Evolutionary conservation across 2,113 vertebrate genomes (phyloP).

Genomic region (Bambusicola thoracicus): DNA sequence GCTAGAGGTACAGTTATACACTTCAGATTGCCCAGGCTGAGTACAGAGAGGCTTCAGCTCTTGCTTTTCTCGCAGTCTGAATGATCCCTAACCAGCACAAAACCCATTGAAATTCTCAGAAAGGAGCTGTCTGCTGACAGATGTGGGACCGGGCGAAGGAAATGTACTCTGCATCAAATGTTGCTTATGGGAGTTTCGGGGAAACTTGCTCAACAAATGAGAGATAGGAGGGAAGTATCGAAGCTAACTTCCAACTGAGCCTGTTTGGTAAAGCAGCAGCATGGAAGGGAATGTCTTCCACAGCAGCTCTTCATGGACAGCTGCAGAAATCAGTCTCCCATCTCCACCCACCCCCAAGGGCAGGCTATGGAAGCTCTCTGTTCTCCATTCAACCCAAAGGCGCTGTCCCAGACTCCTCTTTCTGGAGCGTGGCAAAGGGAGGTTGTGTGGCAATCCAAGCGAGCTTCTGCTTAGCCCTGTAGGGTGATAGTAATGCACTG

Average conservation of each 20-base stretch:
- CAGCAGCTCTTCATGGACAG: not conserved
- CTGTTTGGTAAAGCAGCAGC: not conserved
- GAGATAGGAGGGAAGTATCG: not conserved
- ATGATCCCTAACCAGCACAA: not conserved
- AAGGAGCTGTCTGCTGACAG: not conserved
- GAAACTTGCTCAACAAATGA: not conserved
- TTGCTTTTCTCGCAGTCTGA: not conserved
- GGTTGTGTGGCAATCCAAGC: not conserved
- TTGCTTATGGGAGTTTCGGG: not conserved
- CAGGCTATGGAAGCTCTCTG: not conserved
- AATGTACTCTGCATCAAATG: not conserved
- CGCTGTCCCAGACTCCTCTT: not conserved
- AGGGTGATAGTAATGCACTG: not conserved
- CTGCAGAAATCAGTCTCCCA: not conserved
- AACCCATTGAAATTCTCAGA: not conserved
- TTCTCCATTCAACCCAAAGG: not conserved
- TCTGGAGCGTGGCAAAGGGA: not conserved
- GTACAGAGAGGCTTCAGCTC: not conserved
- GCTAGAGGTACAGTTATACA: not conserved
- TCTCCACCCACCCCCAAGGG: fast-evolving
- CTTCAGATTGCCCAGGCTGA: not conserved
- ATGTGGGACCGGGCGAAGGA: not conserved
- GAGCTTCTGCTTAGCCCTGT: not conserved
- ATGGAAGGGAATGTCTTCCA: not conserved
- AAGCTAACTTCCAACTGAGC: not conserved